Base-by-base conservation (phyloP, 2,113 vertebrate genomes). In the Scortum barcoo region DNA sequence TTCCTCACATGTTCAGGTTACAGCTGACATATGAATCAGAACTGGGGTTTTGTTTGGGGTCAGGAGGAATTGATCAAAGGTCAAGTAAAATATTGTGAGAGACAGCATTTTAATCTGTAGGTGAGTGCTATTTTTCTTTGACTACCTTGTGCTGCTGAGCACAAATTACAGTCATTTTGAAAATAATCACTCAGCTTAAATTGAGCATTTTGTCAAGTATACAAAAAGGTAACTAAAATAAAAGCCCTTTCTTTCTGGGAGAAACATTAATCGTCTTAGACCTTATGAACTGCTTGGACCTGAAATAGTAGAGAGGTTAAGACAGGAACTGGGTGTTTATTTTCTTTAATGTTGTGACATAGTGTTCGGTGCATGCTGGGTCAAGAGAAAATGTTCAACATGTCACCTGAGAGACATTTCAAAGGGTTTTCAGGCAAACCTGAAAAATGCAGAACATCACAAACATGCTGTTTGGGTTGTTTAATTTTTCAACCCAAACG, bases 391-490 rank as follows among this genome's bases (percentile, higher is more conserved):
- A 40, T 40, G 40, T 19, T 57, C 28, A 26, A 9, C n/a, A 14
- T 10, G 26, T 22, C 3, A n/a, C n/a, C n/a, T n/a, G n/a, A n/a
- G n/a, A n/a, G n/a, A n/a, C n/a, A n/a, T n/a, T n/a, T n/a, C n/a
- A n/a, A n/a, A n/a, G n/a, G n/a, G n/a, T n/a, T n/a, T n/a, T n/a
- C n/a, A n/a, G n/a, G n/a, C n/a, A n/a, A n/a, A n/a, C n/a, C n/a
- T n/a, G n/a, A n/a, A n/a, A n/a, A 36, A 36, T 36, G 33, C 33
- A 36, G 33, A 36, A 36, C n/a, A 33, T 83, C 40, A 46, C 40
- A 26, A 20, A 62, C 75, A 68, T 73, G n/a, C n/a, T 74, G 62
- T 75, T 57, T 62, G 65, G 48, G 63, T 48, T 69, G 70, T 69
- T 74, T 73, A 26, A 36, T 36, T 36, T 36, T 36, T 36, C 6